phyloP scores from a whole-genome alignment of 1,140 invertebrate genomes.

The Cylas formicarius region DNA sequence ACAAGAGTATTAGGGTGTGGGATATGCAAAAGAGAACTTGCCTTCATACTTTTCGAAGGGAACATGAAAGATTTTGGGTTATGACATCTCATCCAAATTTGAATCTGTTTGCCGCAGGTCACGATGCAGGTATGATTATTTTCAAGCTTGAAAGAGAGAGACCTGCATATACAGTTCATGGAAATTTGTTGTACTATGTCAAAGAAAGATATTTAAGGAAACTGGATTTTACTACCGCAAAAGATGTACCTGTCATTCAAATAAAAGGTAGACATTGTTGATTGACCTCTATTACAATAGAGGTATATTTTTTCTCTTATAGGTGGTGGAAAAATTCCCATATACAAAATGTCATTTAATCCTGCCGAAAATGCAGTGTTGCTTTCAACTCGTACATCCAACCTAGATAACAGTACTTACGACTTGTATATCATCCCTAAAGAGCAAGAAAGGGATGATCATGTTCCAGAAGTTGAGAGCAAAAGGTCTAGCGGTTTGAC shows the following conservation, averaged over 20 bases:
- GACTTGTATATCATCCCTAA: constrained; percentile 89
- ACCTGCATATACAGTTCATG: constrained; percentile 90
- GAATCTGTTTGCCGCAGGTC: constrained; percentile 87
- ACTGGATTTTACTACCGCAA: constrained; percentile 87
- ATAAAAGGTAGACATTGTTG: constrained; percentile 53
- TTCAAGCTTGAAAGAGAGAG: constrained; percentile 83
- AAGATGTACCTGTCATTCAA: constrained; percentile 89
- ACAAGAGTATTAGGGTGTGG: constrained; percentile 97
- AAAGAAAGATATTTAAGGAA: constrained; percentile 89
- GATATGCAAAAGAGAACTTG: constrained; percentile 98
- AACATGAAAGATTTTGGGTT: constrained; percentile 97
- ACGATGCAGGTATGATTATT: constrained; percentile 85
- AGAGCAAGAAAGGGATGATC: constrained; percentile 49
- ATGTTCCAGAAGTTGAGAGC: constrained; percentile 56
- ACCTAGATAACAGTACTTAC: constrained; percentile 87
- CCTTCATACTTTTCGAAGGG: constrained; percentile 84
- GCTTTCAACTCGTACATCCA: constrained; percentile 68
- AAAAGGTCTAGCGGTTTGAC: constrained; percentile 86
- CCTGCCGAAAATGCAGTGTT: constrained; percentile 89
- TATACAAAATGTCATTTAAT: constrained; percentile 91
- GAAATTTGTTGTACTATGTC: constrained; percentile 92
- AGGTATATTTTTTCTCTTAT: not conserved
- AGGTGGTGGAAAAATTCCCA: constrained; percentile 62
- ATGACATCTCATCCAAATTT: constrained; percentile 82
- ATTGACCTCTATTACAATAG: not conserved